Evolutionary conservation across 2,797 vertebrate genomes (phyloP).

Genomic region (Lateolabrax maculatus): DNA sequence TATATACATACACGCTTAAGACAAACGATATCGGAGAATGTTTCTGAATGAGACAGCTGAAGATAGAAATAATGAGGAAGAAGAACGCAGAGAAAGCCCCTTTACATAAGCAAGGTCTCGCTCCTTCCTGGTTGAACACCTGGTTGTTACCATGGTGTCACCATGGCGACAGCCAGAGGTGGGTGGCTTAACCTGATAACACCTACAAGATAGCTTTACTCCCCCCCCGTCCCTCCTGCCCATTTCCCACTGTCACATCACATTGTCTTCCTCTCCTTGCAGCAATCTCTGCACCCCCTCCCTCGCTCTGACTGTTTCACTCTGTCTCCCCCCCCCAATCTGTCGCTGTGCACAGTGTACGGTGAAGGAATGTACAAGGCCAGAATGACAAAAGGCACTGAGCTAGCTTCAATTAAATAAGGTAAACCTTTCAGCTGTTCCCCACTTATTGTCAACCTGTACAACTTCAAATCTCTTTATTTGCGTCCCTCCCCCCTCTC

Average conservation of each 20-base stretch:
- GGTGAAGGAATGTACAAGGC: conserved; percentile 63
- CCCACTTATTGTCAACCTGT: conserved; percentile 13
- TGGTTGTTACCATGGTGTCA: conserved; percentile 79
- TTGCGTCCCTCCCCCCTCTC: conserved; percentile 1
- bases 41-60: background rate
- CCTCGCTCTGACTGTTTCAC: conserved; percentile 24
- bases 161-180: conserved; percentile 75
- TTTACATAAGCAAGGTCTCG: conserved; percentile 36
- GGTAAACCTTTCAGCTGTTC: conserved; percentile 11
- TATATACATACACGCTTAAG: no score
- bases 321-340: conserved; percentile 20
- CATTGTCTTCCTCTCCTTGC: conserved; percentile 45
- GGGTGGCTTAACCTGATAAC: conserved; percentile 77
- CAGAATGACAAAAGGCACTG: conserved; percentile 48
- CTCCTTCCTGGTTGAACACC: conserved; percentile 65
- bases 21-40: background rate
- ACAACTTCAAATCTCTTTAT: background rate
- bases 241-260: conserved; percentile 51
- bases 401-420: conserved; percentile 45
- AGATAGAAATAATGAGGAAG: conserved; percentile 23
- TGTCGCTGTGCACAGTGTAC: conserved; percentile 22
- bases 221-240: conserved; percentile 18
- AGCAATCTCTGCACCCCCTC: conserved; percentile 39
- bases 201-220: conserved; percentile 66
- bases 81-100: conserved; percentile 29